Base-by-base conservation (phyloP, 2,888 invertebrate species). In the Aphodius granarius region DNA sequence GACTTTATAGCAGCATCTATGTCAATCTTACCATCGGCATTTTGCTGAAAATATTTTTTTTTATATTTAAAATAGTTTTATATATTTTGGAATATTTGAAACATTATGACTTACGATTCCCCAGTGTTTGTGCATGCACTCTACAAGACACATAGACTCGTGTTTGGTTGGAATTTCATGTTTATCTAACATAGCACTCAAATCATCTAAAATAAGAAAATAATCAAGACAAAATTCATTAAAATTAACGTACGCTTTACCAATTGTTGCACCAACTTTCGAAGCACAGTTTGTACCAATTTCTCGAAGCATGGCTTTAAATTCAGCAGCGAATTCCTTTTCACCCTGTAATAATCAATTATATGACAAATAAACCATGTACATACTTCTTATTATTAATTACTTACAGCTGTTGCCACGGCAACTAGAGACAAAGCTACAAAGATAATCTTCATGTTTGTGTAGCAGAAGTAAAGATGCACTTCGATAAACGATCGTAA, bases 81-180 rank as follows among this genome's bases (percentile, higher is more conserved):
- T n/a, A n/a, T n/a, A n/a, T n/a, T n/a, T n/a, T n/a, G n/a, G n/a
- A n/a, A n/a, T n/a, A n/a, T n/a, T n/a, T n/a, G n/a, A n/a, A n/a
- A n/a, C n/a, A n/a, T n/a, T n/a, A n/a, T 21, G 22, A 81, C 86
- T 87, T 84, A 90, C 90, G 86, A 89, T 86, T 75, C 86, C 85
- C 72, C 87, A 82, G 78, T 87, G 88, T 80, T 83, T 88, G 76
- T 87, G 88, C 20, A 89, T 83, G 76, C 90, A 90, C 6, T 88
- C 88, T 74, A 88, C 78, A 64, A 89, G 83, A 78, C 90, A 90
- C 79, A 87, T 88, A 0, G 86, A 87, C 6, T 73, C 73, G 15
- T 64, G 66, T 5, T 63, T 73, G 15, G 73, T 76, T 66, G 76
- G 76, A 17, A 74, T 66, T 65, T 73, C 72, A 21, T 68, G 20